A percentile compares a stretch with the other conserved stretches of the same genome.
phyloP scores from a whole-genome alignment of 2,888 invertebrate genomes.

The Agonum fuliginosum region DNA sequence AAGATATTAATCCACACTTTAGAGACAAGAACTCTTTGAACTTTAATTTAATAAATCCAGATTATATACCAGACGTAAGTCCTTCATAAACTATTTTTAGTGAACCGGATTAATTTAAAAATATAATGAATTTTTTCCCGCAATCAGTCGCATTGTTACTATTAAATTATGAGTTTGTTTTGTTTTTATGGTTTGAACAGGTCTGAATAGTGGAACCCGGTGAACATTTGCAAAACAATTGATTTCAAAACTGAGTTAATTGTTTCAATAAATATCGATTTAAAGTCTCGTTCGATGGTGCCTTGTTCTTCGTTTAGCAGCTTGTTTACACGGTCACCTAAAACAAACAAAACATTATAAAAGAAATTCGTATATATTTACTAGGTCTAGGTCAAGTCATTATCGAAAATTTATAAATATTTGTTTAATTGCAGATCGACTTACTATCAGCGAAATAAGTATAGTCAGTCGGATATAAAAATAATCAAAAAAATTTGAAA shows the following conservation, averaged over 20 bases:
- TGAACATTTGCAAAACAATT: background rate
- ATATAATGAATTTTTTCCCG: background rate
- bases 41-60: background rate
- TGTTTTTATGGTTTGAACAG: background rate
- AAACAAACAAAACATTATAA: background rate
- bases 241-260: background rate
- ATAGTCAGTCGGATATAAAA: too few species aligned
- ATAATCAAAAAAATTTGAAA: too few species aligned
- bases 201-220: background rate
- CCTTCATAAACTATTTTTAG: conserved; percentile 1
- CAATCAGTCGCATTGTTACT: background rate
- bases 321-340: background rate
- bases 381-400: background rate
- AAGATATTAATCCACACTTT: too few species aligned
- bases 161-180: background rate
- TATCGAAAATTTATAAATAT: too few species aligned
- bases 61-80: conserved; percentile 8
- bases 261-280: background rate
- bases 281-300: conserved; percentile 1
- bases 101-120: background rate
- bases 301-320: background rate
- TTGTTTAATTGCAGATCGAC: too few species aligned
- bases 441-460: too few species aligned
- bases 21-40: too few species aligned
- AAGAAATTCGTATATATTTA: background rate